Evolutionary conservation across 2,113 vertebrate genomes (phyloP), one percentile per base, ranked within the genome.

Genomic region (Syngnathus floridae): DNA sequence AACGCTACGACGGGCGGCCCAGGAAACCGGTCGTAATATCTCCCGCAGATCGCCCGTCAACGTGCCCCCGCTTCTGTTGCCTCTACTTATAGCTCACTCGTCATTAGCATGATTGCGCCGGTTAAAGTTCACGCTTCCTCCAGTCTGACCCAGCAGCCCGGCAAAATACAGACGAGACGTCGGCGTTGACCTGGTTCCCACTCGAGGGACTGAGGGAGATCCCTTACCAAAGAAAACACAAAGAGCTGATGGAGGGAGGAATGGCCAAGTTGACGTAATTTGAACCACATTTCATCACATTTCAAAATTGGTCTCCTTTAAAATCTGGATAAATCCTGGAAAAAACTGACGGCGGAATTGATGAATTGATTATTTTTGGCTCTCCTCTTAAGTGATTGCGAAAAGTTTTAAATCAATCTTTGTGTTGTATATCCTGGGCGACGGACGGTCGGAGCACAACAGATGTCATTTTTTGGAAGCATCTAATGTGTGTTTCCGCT

Each of bases 381-480:
- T 56, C 14, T 56, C 7, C 35, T 56, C 54, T 43, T 4, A 4
- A 37, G 13, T 48, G 55, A 72, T 46, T 37, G 12, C 48, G 37
- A 52, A 56, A 1, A 8, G 8, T 11, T 61, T 70, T 62, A 36
- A 58, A 70, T 81, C 58, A 62, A 70, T 72, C 64, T 56, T 31
- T 3, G 26, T 3, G 26, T 31, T 31, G 26, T 31, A 31, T 31
- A 3, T 31, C 3, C 26, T 31, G 26, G 26, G 26, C 3, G 2
- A 31, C 26, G 26, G 26, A 31, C 3, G 26, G 26, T 31, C 26
- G 26, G 66, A 74, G 31, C 66, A 67, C 51, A 45, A 45, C 61
- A 0, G 70, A 67, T 61, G 62, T 21, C 5, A 66, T 70, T 78
- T 72, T 81, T 72, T 59, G 64, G 64, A 65, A 54, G 19, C 60